These are phyloP conservation scores for Tenthredo notha DNA, from an alignment of 2,888 invertebrate species.

Conservation along the genomic window DNA sequence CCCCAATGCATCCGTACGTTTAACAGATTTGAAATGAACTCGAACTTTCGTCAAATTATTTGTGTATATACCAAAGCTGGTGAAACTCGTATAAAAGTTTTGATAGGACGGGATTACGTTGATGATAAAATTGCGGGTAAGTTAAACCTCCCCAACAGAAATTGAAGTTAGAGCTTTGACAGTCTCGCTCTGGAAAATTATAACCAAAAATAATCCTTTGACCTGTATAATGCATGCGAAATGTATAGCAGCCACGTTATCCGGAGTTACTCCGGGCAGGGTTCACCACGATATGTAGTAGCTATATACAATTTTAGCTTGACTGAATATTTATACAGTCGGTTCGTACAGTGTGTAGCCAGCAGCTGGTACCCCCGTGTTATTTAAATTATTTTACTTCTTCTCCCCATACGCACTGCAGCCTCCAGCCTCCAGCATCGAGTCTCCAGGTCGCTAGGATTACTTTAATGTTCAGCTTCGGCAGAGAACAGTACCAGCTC, in stretches of 20 bases:
- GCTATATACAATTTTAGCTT: slow-evolving; percentile 39
- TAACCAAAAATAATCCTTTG: slow-evolving; percentile 31
- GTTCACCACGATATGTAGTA: not conserved
- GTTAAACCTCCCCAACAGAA: slow-evolving; percentile 1
- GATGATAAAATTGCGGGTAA: slow-evolving; percentile 40
- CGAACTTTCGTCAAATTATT: slow-evolving; percentile 12
- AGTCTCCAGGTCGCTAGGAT: slow-evolving; percentile 25
- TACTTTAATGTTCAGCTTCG: slow-evolving; percentile 36
- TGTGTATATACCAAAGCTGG: slow-evolving; percentile 12
- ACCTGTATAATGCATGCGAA: slow-evolving; percentile 44
- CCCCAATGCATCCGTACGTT: not conserved
- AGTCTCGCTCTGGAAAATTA: slow-evolving; percentile 24
- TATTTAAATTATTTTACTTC: slow-evolving; percentile 50
- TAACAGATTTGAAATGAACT: slow-evolving; percentile 21
- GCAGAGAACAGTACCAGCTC: slow-evolving; percentile 8
- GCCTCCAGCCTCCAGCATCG: not conserved
- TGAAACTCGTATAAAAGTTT: slow-evolving; percentile 37
- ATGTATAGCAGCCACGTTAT: slow-evolving; percentile 5
- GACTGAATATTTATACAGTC: slow-evolving; percentile 51
- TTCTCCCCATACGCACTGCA: slow-evolving; percentile 24
- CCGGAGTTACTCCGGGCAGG: slow-evolving; percentile 1
- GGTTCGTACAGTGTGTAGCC: slow-evolving; percentile 32
- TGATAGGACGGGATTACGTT: slow-evolving; percentile 20
- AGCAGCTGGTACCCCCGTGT: slow-evolving; percentile 47
- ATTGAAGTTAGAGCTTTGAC: slow-evolving; percentile 38